Evolutionary conservation across 2,888 invertebrate species (phyloP).

Genomic region (Mystacides longicornis): DNA sequence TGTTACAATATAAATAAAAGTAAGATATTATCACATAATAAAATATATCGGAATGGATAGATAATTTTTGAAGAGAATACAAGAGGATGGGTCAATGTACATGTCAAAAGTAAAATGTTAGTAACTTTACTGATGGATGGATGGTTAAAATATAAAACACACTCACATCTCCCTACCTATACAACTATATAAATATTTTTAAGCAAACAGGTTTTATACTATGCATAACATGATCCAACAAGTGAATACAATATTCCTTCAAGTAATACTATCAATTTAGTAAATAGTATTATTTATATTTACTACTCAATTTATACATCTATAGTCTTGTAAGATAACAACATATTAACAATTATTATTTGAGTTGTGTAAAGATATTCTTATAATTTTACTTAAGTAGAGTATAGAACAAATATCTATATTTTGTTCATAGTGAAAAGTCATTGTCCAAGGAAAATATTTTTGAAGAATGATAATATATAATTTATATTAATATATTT

Average conservation of each 20-base stretch:
- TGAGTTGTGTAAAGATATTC: constrained; percentile 9
- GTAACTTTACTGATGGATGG: neutral
- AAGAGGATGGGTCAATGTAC: no score
- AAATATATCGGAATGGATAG: no score
- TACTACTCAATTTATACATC: constrained; percentile 17
- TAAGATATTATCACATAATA: no score
- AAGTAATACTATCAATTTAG: neutral
- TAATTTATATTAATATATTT: neutral
- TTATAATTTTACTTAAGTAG: neutral
- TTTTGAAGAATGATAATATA: no score
- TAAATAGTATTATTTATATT: constrained; percentile 8
- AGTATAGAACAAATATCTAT: no score
- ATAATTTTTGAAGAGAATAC: no score
- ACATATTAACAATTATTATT: constrained; percentile 15
- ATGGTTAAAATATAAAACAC: neutral
- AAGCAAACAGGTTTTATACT: constrained; percentile 14
- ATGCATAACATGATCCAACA: constrained; percentile 14
- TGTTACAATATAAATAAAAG: no score
- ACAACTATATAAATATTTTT: neutral
- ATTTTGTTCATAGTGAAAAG: no score
- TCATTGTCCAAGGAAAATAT: no score
- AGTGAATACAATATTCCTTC: constrained; percentile 10
- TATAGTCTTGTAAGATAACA: constrained; percentile 19
- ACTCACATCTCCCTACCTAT: neutral
- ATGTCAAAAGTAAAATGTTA: no score